A percentile compares a stretch with the other conserved stretches of the same genome.
Conservation (phyloP, 2,888 invertebrate genomes). For the Exocentrus adspersus region DNA sequence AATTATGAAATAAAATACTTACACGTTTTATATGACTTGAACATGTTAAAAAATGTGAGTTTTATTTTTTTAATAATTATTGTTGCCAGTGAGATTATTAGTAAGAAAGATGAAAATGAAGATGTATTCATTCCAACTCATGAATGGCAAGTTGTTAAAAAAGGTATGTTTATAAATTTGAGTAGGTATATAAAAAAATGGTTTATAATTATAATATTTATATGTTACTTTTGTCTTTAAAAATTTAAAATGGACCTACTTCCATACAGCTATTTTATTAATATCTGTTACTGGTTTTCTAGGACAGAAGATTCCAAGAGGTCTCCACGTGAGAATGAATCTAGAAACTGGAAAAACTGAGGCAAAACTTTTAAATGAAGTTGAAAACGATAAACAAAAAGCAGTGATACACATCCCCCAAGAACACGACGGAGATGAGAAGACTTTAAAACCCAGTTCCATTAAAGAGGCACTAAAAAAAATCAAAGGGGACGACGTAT, state of each 20-base stretch:
- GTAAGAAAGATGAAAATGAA: conserved; percentile 34
- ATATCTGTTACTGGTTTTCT: no score
- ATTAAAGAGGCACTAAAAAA: conserved; percentile 62
- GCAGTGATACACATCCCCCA: conserved; percentile 37
- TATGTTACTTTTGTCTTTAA: no score
- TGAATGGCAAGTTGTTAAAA: conserved; percentile 72
- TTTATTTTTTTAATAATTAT: conserved; percentile 22
- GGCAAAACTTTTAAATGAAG: conserved; percentile 74
- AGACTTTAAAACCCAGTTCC: conserved; percentile 33
- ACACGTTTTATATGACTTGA: not conserved
- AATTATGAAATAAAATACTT: no score
- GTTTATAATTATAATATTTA: not conserved
- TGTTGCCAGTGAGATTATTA: conserved; percentile 12
- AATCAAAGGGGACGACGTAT: conserved; percentile 39
- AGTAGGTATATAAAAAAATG: not conserved
- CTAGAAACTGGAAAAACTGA: conserved; percentile 79
- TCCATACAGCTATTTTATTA: no score
- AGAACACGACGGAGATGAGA: conserved; percentile 41
- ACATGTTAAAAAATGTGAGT: not conserved
- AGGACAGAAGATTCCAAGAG: conserved; percentile 79
- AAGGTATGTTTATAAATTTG: no score
- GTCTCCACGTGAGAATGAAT: conserved; percentile 80
- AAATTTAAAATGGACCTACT: no score
- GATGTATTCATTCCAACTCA: conserved; percentile 69
- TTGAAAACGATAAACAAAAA: conserved; percentile 53